Evolutionary conservation across 2,797 vertebrate species (phyloP).

Genomic region (Trachurus trachurus): DNA sequence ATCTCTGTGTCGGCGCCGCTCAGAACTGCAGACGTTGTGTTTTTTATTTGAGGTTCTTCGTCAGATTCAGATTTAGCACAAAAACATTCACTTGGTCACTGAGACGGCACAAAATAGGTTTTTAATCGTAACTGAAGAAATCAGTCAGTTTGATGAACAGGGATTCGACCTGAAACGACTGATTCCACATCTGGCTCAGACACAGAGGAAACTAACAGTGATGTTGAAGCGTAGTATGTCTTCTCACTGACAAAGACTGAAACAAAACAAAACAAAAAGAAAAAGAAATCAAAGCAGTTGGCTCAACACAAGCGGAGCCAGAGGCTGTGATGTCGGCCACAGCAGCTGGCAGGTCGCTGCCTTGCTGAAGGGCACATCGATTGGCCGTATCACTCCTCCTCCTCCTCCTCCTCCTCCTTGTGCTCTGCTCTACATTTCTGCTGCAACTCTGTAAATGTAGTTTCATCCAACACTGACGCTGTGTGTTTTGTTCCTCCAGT

Average conservation of each 20-base stretch:
- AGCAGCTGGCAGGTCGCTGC: constrained; percentile 29
- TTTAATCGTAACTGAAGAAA: too few species aligned
- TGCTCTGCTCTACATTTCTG: background rate
- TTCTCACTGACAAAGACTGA: background rate
- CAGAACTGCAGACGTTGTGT: too few species aligned
- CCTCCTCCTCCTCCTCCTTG: background rate
- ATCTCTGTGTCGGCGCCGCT: too few species aligned
- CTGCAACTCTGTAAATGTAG: background rate
- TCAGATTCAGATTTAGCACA: too few species aligned
- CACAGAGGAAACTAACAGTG: background rate
- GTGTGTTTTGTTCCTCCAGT: constrained; percentile 73
- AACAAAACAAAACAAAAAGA: too few species aligned
- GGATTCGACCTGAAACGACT: too few species aligned
- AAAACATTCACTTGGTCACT: too few species aligned
- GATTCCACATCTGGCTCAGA: background rate
- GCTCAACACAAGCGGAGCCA: background rate
- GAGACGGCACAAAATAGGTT: too few species aligned
- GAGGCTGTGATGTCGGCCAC: background rate
- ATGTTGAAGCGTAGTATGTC: too few species aligned
- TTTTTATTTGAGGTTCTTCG: too few species aligned
- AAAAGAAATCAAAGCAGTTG: background rate
- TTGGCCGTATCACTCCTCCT: background rate
- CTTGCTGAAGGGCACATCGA: background rate
- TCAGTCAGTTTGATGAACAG: too few species aligned
- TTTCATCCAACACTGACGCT: background rate